Evolutionary conservation across 2,113 vertebrate species (phyloP).

Genomic region (Nipponia nippon): DNA sequence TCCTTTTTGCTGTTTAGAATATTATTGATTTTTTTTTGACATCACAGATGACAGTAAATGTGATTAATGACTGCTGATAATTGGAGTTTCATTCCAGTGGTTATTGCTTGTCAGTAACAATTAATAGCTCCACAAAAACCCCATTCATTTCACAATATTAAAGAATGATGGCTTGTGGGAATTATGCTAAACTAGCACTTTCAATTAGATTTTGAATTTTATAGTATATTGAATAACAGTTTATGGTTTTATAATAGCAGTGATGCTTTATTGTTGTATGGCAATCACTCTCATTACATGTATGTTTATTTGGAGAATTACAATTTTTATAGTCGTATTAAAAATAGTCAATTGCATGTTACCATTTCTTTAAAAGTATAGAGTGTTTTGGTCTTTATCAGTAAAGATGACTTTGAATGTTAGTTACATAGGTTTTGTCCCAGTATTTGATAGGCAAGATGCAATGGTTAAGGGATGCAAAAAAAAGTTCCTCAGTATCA

Average conservation of each 20-base stretch:
- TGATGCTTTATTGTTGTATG: slow-evolving; percentile 64
- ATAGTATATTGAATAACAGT: slow-evolving; percentile 72
- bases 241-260: slow-evolving; percentile 73
- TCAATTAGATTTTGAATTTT: slow-evolving; percentile 77
- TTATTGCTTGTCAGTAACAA: slow-evolving; percentile 82
- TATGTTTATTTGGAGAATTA: slow-evolving; percentile 63
- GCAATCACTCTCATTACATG: slow-evolving; percentile 64
- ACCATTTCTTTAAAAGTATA: slow-evolving; percentile 37
- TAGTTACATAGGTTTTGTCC: background rate
- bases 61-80: slow-evolving; percentile 84
- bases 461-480: background rate
- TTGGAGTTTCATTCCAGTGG: slow-evolving; percentile 81
- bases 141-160: slow-evolving; percentile 76
- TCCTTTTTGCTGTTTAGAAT: slow-evolving; percentile 56
- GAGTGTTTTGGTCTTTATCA: background rate
- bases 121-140: slow-evolving; percentile 76
- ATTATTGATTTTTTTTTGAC: slow-evolving; percentile 71
- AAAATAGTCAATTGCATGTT: slow-evolving; percentile 52
- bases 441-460: background rate
- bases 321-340: slow-evolving; percentile 45
- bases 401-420: background rate
- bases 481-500: background rate
- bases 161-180: slow-evolving; percentile 72
- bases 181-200: slow-evolving; percentile 75
- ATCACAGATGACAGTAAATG: slow-evolving; percentile 77